phyloP scores from a whole-genome alignment of 1,140 invertebrate species.

The Eupristina koningsbergeri region DNA sequence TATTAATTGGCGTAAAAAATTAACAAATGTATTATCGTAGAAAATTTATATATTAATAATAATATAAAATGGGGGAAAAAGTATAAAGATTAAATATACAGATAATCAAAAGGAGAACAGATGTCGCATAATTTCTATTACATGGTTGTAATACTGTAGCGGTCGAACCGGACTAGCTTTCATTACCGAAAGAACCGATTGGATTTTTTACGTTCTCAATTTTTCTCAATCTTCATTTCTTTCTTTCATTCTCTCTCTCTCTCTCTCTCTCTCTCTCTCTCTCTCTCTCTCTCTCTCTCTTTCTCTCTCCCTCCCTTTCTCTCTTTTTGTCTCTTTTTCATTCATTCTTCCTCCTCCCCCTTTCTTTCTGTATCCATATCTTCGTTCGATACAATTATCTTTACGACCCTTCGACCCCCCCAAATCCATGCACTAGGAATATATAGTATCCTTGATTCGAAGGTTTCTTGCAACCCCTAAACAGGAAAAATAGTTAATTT shows the following conservation, averaged over 20 bases:
- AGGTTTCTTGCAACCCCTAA: constrained; percentile 30
- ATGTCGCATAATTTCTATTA: constrained; percentile 38
- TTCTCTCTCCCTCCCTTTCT: constrained; percentile 63
- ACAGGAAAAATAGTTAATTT: constrained; percentile 11
- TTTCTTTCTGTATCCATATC: neutral
- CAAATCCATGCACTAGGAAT: neutral
- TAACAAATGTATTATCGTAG: neutral
- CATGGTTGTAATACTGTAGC: constrained; percentile 4
- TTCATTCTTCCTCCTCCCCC: neutral
- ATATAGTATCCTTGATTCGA: neutral
- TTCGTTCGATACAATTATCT: constrained; percentile 12
- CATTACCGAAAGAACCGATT: constrained; percentile 74
- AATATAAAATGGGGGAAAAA: neutral
- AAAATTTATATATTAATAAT: too few relatives aligned
- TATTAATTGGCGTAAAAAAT: neutral
- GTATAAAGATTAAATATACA: neutral
- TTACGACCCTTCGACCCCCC: constrained; percentile 30
- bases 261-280: too few relatives aligned
- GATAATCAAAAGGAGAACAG: constrained; percentile 14
- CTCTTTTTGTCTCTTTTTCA: constrained; percentile 34
- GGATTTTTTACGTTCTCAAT: constrained; percentile 71
- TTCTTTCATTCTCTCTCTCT: constrained; percentile 11
- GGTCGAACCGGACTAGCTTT: constrained; percentile 59
- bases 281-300: constrained; percentile 58
- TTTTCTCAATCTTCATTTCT: constrained; percentile 47